Conservation (phyloP, 2,888 invertebrate genomes). For the Acanthosepion lycidas region DNA sequence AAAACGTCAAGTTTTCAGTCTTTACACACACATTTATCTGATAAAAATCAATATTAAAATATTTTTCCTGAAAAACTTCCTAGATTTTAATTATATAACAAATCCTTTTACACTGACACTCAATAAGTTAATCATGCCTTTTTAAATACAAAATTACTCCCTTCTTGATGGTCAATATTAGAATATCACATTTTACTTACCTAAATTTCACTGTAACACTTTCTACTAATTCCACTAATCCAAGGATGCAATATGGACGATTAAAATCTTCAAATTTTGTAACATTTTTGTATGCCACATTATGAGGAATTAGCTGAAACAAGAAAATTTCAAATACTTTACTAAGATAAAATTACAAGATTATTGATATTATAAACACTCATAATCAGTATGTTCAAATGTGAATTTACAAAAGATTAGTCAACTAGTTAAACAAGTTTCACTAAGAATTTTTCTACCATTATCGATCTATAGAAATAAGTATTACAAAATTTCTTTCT, state of each 20-base stretch:
- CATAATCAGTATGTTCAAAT: neutral
- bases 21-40: neutral
- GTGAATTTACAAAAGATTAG: too few species aligned
- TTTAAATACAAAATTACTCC: too few species aligned
- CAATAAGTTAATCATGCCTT: too few species aligned
- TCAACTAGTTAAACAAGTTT: too few species aligned
- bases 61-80: too few species aligned
- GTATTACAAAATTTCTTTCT: too few species aligned
- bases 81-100: too few species aligned
- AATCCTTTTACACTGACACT: too few species aligned
- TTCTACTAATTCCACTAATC: slow-evolving; percentile 88
- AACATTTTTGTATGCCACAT: slow-evolving; percentile 89
- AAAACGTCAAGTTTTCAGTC: neutral
- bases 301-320: slow-evolving; percentile 86
- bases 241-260: slow-evolving; percentile 90
- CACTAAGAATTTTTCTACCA: too few species aligned
- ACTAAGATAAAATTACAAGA: neutral
- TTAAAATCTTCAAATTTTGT: slow-evolving; percentile 90
- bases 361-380: neutral
- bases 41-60: too few species aligned
- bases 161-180: neutral
- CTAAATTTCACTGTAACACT: slow-evolving; percentile 71
- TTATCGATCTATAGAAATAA: too few species aligned
- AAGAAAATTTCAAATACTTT: slow-evolving; percentile 40
- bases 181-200: slow-evolving; percentile 57